Evolutionary conservation across 2,113 vertebrate genomes (phyloP).

Genomic region (Phrynosoma blainvillii): DNA sequence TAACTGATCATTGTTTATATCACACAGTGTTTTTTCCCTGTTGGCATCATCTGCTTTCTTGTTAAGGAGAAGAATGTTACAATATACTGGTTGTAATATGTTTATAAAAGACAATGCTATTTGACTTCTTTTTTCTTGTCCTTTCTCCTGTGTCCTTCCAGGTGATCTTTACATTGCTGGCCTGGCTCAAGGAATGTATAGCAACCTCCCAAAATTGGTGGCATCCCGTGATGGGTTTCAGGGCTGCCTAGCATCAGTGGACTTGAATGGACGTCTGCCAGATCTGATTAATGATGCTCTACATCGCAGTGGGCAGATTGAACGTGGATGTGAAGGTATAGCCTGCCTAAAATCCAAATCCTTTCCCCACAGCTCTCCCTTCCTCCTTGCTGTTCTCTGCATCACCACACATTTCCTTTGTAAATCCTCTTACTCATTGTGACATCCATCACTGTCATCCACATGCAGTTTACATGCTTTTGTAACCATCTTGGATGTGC

Average conservation of each 20-base stretch:
- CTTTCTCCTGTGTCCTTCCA: constrained; percentile 49
- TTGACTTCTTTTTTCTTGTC: not conserved
- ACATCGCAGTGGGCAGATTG: constrained; percentile 97
- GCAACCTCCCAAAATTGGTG: constrained; percentile 93
- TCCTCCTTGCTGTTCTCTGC: constrained; percentile 42
- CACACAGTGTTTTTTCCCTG: not conserved
- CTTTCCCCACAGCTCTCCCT: constrained; percentile 63
- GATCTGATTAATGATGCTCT: constrained; percentile 94
- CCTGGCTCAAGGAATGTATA: constrained; percentile 94
- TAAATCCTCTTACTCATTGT: constrained; percentile 43
- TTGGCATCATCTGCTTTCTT: not conserved
- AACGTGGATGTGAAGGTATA: constrained; percentile 99
- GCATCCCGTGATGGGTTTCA: constrained; percentile 97
- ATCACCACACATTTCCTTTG: constrained; percentile 40
- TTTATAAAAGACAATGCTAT: not conserved
- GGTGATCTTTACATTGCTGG: constrained; percentile 98
- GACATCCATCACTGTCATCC: constrained; percentile 37
- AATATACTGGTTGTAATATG: not conserved
- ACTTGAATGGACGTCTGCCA: constrained; percentile 95
- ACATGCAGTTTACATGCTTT: not conserved
- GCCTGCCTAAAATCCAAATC: constrained; percentile 64
- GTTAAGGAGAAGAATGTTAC: not conserved
- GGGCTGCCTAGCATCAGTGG: constrained; percentile 95
- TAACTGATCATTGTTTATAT: not conserved
- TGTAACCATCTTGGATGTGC: constrained; percentile 4